Base-by-base conservation (phyloP, 2,888 invertebrate genomes). In the Aethes cnicana region DNA sequence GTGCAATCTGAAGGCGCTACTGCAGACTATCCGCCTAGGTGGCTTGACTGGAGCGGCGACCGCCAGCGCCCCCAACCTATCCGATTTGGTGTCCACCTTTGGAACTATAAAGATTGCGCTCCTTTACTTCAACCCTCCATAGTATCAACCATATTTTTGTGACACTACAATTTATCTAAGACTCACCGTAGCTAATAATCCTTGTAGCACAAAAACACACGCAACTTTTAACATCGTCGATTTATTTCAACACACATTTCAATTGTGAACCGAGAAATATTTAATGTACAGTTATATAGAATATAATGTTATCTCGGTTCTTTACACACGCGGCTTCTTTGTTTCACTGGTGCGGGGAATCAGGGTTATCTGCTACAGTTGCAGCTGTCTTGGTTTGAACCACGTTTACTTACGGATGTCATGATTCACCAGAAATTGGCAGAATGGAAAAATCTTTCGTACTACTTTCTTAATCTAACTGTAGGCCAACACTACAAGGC, bases 171-270 rank as follows among this genome's bases (percentile, higher is more conserved):
- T 8, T 17, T n/a, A 18, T 11, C 12, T 14, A 35, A 26, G 8
- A 43, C 50, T 50, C 2, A 50, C 49, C 12, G 3, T 28, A 8
- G 18, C 25, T 2, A 50, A 4, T 2, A 39, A 26, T 26, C 44
- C 39, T 8, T 26, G 20, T 4, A 33, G 1, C 26, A 52, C 33
- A 20, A 26, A 16, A 32, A 17, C 23, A 26, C 37, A 35, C 25
- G 25, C 37, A 17, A 47, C n/a, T 16, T 12, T 8, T 9, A 25
- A 21, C n/a, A 2, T 7, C 46, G 30, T 14, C 32, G 11, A 32
- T 30, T 16, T 39, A 52, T 52, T 52, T 39, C 52, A 39, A 39
- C 52, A 52, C 25, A 39, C 44, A 20, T 39, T 12, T 23, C 18
- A 9, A 25, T 25, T 46, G 8, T 52, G 52, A 39, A 8, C 37